Base-by-base conservation (phyloP, 2,797 vertebrate genomes). In the Girardinus metallicus region DNA sequence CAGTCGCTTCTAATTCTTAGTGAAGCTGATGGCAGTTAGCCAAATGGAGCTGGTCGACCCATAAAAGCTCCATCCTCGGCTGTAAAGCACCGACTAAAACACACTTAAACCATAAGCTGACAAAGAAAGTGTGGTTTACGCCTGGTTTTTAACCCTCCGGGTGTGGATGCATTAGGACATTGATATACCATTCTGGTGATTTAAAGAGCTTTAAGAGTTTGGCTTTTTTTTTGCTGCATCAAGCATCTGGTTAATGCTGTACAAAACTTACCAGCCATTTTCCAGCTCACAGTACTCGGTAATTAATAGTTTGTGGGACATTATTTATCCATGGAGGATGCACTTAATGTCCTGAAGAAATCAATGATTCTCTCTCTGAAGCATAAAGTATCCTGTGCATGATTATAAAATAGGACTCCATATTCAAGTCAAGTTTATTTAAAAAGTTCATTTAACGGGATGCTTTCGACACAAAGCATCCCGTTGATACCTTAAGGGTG, bases 11-110 rank as follows among this genome's bases (percentile, higher is more conserved):
- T 3, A 76, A 60, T 83, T 80, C 81, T 81, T 64, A 66, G 78
- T 75, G 80, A 44, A 29, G 77, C 76, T 74, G 51, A 68, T 93
- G 91, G 92, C 89, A 73, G 80, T 13, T 57, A 9, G 86, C 92
- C 91, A 92, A 89, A 90, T 87, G 77, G 83, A 90, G 81, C 64
- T 13, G 71, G 74, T 68, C 75, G 44, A 81, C 73, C 84, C 80
- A 92, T 92, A 89, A 94, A 90, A 91, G 83, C 86, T 87, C 83
- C 76, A 84, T 90, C 87, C 85, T 73, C 79, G 49, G 86, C 86
- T 81, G 90, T 91, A 91, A 91, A 94, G 83, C 81, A 83, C 46
- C 74, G 72, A 86, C 86, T 93, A 92, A 90, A 94, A 91, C 90
- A 89, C 86, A 89, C 82, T 93, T 87, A 87, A 88, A 85, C 55